These are phyloP conservation scores for Peromyscus leucopus DNA, from an alignment of 2,113 vertebrate species.

Conservation along the genomic window DNA sequence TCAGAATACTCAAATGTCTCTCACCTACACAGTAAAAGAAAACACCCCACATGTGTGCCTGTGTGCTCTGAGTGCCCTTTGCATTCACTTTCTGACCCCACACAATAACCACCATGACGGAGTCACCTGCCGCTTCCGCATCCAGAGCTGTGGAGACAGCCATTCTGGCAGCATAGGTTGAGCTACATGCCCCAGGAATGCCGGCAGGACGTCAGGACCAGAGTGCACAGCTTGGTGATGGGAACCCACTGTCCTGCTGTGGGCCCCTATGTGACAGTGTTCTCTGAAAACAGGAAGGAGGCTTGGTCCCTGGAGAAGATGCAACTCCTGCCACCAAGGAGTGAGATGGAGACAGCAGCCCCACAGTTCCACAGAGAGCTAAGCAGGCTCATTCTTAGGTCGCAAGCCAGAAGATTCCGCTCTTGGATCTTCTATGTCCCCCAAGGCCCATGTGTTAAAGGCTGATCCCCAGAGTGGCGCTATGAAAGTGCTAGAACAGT, in stretches of 20 bases:
- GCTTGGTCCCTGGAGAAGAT: neutral
- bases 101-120: accelerated
- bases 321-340: accelerated
- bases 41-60: neutral
- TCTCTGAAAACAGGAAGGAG: neutral
- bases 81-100: neutral
- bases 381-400: neutral
- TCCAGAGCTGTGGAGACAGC: neutral
- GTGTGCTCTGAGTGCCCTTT: neutral
- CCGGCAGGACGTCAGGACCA: neutral
- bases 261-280: neutral
- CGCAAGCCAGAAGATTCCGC: neutral
- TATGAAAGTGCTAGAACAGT: neutral
- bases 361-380: neutral
- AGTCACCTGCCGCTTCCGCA: neutral
- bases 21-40: neutral
- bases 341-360: neutral
- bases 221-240: accelerated
- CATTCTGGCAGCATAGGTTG: neutral
- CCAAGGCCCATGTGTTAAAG: neutral
- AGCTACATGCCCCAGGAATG: accelerated
- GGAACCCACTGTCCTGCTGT: neutral
- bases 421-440: neutral
- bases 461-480: neutral
- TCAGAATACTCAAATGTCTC: accelerated